Conservation (phyloP, 1,140 invertebrate genomes). For the Drosophila chauvacae region DNA sequence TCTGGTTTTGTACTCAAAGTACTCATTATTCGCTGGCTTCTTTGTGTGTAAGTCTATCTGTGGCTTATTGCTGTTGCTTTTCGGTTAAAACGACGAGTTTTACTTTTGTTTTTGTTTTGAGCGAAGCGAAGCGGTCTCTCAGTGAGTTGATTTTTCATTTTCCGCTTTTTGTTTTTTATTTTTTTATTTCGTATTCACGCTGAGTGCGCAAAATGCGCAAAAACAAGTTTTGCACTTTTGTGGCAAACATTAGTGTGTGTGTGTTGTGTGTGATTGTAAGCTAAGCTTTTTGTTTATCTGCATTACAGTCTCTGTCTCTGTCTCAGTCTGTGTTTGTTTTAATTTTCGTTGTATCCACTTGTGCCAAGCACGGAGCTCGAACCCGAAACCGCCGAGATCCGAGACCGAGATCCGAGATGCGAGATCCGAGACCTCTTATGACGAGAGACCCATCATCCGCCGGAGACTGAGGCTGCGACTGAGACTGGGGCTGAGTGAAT, state of each 20-base stretch:
- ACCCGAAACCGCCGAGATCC: slow-evolving; percentile 58
- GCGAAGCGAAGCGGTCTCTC: slow-evolving; percentile 23
- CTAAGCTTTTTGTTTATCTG: slow-evolving; percentile 63
- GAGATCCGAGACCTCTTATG: slow-evolving; percentile 34
- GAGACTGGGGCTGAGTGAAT: background rate
- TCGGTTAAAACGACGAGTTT: slow-evolving; percentile 50
- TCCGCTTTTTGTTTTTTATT: background rate
- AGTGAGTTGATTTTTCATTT: slow-evolving; percentile 33
- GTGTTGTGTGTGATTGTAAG: slow-evolving; percentile 39
- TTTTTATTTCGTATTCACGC: slow-evolving; percentile 48
- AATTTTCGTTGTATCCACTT: slow-evolving; percentile 78
- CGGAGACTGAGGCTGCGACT: background rate
- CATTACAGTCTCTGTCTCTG: slow-evolving; percentile 32
- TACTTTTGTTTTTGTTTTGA: slow-evolving; percentile 63
- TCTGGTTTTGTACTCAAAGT: slow-evolving; percentile 33
- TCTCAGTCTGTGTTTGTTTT: slow-evolving; percentile 67
- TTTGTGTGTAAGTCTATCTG: slow-evolving; percentile 1
- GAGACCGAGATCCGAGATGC: slow-evolving; percentile 41
- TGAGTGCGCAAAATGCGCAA: slow-evolving; percentile 82
- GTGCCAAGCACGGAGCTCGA: slow-evolving; percentile 72
- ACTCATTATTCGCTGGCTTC: slow-evolving; percentile 10
- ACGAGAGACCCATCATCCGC: slow-evolving; percentile 15
- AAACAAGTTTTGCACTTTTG: slow-evolving; percentile 80
- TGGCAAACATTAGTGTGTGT: slow-evolving; percentile 37
- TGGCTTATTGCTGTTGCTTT: slow-evolving; percentile 43